Percentiles rank a stretch among this genome's conserved stretches.
Evolutionary conservation across 1,140 invertebrate species (phyloP).

Genomic region (Adoxophyes honmai): DNA sequence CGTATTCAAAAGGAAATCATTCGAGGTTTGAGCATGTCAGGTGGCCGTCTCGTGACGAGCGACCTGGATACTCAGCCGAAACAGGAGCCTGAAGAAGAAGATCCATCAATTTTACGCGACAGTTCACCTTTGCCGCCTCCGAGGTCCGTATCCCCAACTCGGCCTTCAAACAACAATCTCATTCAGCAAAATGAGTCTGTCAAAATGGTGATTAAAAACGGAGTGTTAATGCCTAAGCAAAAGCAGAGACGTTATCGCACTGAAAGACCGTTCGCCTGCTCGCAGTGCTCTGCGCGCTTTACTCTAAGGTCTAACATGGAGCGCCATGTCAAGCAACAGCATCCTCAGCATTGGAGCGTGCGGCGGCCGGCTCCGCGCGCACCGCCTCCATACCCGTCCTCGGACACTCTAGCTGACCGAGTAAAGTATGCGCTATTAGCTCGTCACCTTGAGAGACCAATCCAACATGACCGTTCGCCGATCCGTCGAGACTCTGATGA

Average conservation of each 20-base stretch:
- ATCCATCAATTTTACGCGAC: slow-evolving; percentile 50
- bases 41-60: slow-evolving; percentile 79
- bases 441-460: slow-evolving; percentile 83
- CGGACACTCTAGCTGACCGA: slow-evolving; percentile 81
- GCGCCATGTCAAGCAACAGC: slow-evolving; percentile 94
- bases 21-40: slow-evolving; percentile 81
- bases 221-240: slow-evolving; percentile 92
- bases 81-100: slow-evolving; percentile 64
- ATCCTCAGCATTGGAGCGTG: slow-evolving; percentile 92
- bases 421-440: slow-evolving; percentile 88
- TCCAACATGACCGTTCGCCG: slow-evolving; percentile 64
- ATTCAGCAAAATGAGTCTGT: slow-evolving; percentile 80
- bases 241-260: slow-evolving; percentile 93
- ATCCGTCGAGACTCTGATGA: slow-evolving; percentile 76
- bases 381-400: slow-evolving; percentile 57
- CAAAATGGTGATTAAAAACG: slow-evolving; percentile 94
- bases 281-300: slow-evolving; percentile 92
- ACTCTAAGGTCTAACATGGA: slow-evolving; percentile 96
- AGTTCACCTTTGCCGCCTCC: slow-evolving; percentile 50
- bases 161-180: slow-evolving; percentile 44
- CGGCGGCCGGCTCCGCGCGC: slow-evolving; percentile 79
- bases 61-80: slow-evolving; percentile 73
- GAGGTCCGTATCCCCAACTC: slow-evolving; percentile 62
- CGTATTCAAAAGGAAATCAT: slow-evolving; percentile 82
- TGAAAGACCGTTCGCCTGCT: slow-evolving; percentile 93